These are phyloP conservation scores for Caenorhabditis macrosperma DNA, from an alignment of 2,888 invertebrate genomes.

Conservation along the genomic window DNA sequence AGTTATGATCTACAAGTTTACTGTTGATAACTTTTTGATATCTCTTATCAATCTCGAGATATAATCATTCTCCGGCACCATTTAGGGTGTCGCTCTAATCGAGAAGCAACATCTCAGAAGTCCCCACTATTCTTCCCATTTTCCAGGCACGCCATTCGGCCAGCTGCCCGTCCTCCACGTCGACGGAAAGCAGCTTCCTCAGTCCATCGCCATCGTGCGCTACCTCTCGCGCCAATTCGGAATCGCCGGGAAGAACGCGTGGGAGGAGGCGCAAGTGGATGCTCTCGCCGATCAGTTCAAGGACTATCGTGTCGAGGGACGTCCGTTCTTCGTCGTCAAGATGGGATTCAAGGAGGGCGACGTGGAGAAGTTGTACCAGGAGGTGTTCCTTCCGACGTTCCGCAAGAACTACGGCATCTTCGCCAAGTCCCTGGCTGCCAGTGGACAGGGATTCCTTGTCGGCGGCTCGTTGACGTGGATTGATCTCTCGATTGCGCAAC, in stretches of 20 bases:
- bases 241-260: constrained; percentile 65
- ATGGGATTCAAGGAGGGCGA: constrained; percentile 67
- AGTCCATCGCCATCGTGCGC: constrained; percentile 68
- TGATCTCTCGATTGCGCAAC: constrained; percentile 71
- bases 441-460: constrained; percentile 70
- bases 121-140: neutral
- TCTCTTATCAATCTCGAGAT: too few species aligned
- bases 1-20: too few species aligned
- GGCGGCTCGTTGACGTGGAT: constrained; percentile 70
- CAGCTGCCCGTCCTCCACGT: constrained; percentile 69
- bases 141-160: constrained; percentile 68
- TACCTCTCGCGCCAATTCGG: constrained; percentile 66
- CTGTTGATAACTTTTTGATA: too few species aligned
- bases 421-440: constrained; percentile 50
- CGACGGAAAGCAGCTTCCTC: constrained; percentile 68
- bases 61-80: too few species aligned
- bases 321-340: constrained; percentile 54
- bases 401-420: constrained; percentile 25
- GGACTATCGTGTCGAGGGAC: constrained; percentile 60
- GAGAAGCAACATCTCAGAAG: neutral
- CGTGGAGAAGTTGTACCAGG: constrained; percentile 44
- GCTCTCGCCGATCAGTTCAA: constrained; percentile 68
- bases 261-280: constrained; percentile 69
- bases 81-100: too few species aligned
- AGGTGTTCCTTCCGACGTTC: constrained; percentile 46